phyloP scores from a whole-genome alignment of 2,888 invertebrate species.

The Zaprionus lineosus region DNA sequence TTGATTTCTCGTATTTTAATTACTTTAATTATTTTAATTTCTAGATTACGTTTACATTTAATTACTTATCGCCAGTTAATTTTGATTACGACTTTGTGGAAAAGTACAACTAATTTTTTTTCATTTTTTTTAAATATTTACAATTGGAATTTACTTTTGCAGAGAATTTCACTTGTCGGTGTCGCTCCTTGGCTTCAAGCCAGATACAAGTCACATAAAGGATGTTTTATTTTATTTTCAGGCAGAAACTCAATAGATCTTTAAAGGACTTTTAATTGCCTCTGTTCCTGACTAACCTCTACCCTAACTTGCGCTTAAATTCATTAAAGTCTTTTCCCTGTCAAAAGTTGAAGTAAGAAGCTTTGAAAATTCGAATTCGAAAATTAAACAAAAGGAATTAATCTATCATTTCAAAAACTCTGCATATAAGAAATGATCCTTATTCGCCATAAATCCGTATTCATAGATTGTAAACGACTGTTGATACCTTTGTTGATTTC shows the following conservation, averaged over 20 bases:
- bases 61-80: constrained; percentile 27
- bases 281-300: not conserved
- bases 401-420: too few species aligned
- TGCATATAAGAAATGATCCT: too few species aligned
- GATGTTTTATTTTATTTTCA: constrained; percentile 3
- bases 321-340: too few species aligned
- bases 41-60: constrained; percentile 6
- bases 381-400: too few species aligned
- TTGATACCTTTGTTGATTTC: too few species aligned
- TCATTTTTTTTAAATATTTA: constrained; percentile 67
- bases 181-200: constrained; percentile 59
- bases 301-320: too few species aligned
- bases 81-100: constrained; percentile 52
- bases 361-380: too few species aligned
- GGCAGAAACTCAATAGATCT: constrained; percentile 4
- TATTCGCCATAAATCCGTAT: too few species aligned
- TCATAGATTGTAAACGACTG: too few species aligned
- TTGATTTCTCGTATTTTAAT: constrained; percentile 31
- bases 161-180: constrained; percentile 19
- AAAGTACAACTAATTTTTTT: constrained; percentile 34
- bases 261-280: not conserved
- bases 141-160: constrained; percentile 35
- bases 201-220: constrained; percentile 30
- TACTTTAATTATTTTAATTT: constrained; percentile 19
- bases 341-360: too few species aligned